Conservation (phyloP, 1,140 invertebrate species). For the Drosophila bocqueti region DNA sequence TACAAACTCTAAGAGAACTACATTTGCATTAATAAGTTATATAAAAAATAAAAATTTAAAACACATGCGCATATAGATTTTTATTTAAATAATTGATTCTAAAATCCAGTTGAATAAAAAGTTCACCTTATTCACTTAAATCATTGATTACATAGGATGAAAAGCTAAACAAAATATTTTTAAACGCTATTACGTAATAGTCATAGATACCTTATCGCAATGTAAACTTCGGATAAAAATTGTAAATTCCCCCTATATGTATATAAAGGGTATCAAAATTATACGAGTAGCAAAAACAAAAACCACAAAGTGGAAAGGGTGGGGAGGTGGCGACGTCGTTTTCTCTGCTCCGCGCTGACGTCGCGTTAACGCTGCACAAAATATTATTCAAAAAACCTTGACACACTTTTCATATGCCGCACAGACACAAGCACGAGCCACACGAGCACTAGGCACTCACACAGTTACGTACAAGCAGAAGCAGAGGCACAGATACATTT, state of each 20-base stretch:
- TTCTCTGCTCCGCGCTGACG: slow-evolving; percentile 58
- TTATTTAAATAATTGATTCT: too few species aligned
- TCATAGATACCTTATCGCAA: background rate
- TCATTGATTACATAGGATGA: background rate
- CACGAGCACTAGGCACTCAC: slow-evolving; percentile 33
- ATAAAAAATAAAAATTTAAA: too few species aligned
- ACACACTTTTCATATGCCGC: slow-evolving; percentile 83
- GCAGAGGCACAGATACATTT: slow-evolving; percentile 21
- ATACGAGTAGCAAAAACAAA: slow-evolving; percentile 50
- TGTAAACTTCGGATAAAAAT: background rate
- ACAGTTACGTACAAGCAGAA: slow-evolving; percentile 16
- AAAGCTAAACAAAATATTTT: background rate
- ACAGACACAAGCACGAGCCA: slow-evolving; percentile 55
- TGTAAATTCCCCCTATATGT: background rate
- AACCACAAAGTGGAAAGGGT: slow-evolving; percentile 14
- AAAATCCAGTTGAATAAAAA: too few species aligned
- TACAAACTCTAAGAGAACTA: background rate
- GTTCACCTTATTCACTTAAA: too few species aligned
- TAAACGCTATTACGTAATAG: background rate
- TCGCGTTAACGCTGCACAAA: slow-evolving; percentile 81
- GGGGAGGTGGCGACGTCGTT: slow-evolving; percentile 32
- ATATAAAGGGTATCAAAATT: slow-evolving; percentile 6
- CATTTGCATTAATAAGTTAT: too few species aligned
- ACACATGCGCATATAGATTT: too few species aligned
- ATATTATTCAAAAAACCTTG: slow-evolving; percentile 85